Conservation (phyloP, 1,140 invertebrate genomes). For the Zelostemma sp. region DNA sequence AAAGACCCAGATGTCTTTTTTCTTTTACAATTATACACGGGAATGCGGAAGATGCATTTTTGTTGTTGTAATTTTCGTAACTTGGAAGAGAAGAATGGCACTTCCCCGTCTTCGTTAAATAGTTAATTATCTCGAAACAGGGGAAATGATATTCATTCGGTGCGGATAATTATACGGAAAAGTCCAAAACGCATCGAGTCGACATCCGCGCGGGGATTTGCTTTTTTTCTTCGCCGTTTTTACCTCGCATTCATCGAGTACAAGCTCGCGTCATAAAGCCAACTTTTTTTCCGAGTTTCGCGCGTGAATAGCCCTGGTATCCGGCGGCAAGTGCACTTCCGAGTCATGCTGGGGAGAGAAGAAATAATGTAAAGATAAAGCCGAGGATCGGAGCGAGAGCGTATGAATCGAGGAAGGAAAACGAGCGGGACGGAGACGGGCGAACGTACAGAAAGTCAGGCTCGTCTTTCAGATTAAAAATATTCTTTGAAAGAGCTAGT, state of each 20-base stretch:
- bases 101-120: not conserved
- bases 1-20: no score
- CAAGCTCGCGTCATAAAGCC: slow-evolving; percentile 20
- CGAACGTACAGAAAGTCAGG: not conserved
- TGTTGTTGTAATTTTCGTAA: no score
- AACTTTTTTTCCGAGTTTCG: slow-evolving; percentile 32
- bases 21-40: no score
- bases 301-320: slow-evolving; percentile 40
- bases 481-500: slow-evolving; percentile 1
- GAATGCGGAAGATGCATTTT: not conserved
- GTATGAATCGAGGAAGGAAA: slow-evolving; percentile 11
- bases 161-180: slow-evolving; percentile 18
- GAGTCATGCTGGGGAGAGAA: slow-evolving; percentile 28
- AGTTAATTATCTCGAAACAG: not conserved
- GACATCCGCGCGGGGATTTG: slow-evolving; percentile 31
- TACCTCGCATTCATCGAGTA: slow-evolving; percentile 17
- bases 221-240: not conserved
- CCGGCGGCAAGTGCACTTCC: slow-evolving; percentile 40
- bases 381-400: not conserved
- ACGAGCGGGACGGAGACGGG: slow-evolving; percentile 24
- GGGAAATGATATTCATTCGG: not conserved
- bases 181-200: slow-evolving; percentile 33
- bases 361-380: slow-evolving; percentile 12
- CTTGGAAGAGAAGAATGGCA: no score
- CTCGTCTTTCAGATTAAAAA: slow-evolving; percentile 3